Percentiles rank a stretch among this genome's conserved stretches.
Evolutionary conservation across 2,113 vertebrate genomes (phyloP).

Genomic region (Limnothrissa miodon): DNA sequence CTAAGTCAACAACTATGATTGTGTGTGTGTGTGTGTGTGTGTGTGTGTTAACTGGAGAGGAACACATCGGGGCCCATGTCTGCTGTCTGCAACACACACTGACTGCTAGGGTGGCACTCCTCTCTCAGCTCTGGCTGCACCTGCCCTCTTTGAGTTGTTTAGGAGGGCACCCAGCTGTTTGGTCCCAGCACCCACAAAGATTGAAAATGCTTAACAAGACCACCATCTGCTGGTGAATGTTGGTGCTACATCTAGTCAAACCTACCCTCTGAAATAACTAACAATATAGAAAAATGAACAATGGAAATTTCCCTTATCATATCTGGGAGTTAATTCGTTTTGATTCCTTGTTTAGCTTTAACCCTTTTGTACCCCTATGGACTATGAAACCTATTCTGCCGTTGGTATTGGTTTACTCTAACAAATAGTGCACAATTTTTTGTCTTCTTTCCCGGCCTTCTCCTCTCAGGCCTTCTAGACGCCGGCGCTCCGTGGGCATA

Average conservation of each 20-base stretch:
- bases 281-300: not conserved
- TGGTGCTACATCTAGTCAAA: not conserved
- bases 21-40: not conserved
- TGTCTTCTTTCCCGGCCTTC: not conserved
- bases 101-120: not conserved
- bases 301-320: not conserved
- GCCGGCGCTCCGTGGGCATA: conserved; percentile 78
- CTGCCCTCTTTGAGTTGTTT: not conserved
- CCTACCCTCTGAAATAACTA: not conserved
- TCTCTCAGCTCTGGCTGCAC: not conserved
- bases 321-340: not conserved
- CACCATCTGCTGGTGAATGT: not conserved
- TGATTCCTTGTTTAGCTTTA: not conserved
- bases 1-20: not conserved
- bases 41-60: conserved; percentile 4
- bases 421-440: no score
- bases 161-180: not conserved
- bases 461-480: conserved; percentile 75
- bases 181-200: not conserved
- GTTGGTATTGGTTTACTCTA: conserved; percentile 37
- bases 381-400: not conserved
- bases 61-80: not conserved
- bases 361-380: not conserved
- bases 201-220: not conserved
- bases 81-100: not conserved